These are phyloP conservation scores for Rhinichthys osculus DNA, from an alignment of 2,797 vertebrate genomes.

Conservation along the genomic window DNA sequence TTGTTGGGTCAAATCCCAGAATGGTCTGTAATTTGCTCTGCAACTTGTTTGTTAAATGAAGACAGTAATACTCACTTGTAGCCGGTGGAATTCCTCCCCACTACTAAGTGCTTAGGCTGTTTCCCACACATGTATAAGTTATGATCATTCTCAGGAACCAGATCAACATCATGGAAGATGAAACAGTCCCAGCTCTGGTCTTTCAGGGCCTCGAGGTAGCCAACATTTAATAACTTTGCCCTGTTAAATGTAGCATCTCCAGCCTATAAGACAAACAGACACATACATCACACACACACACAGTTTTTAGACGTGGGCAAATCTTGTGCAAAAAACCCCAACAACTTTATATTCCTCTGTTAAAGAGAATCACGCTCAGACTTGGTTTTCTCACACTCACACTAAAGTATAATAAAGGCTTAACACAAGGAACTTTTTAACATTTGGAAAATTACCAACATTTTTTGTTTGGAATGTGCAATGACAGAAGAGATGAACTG, in stretches of 20 bases:
- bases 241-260: slow-evolving; percentile 91
- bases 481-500: not conserved
- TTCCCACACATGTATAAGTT: slow-evolving; percentile 90
- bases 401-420: not conserved
- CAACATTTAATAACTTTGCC: slow-evolving; percentile 94
- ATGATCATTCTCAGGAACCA: slow-evolving; percentile 94
- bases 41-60: not conserved
- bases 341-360: not conserved
- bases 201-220: slow-evolving; percentile 93
- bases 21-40: not conserved
- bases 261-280: slow-evolving; percentile 75
- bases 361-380: not conserved
- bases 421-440: not conserved
- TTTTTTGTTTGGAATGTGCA: not conserved
- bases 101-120: slow-evolving; percentile 95
- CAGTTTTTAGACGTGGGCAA: not conserved
- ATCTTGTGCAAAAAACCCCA: not conserved
- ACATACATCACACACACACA: not conserved
- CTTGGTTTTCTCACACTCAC: not conserved
- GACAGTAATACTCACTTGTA: slow-evolving; percentile 85
- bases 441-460: not conserved
- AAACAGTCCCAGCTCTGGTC: slow-evolving; percentile 94
- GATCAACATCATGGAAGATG: slow-evolving; percentile 96
- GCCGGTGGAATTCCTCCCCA: slow-evolving; percentile 93
- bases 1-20: not conserved